These are phyloP conservation scores for Brachionichthys hirsutus DNA, from an alignment of 2,113 vertebrate species.

Conservation along the genomic window DNA sequence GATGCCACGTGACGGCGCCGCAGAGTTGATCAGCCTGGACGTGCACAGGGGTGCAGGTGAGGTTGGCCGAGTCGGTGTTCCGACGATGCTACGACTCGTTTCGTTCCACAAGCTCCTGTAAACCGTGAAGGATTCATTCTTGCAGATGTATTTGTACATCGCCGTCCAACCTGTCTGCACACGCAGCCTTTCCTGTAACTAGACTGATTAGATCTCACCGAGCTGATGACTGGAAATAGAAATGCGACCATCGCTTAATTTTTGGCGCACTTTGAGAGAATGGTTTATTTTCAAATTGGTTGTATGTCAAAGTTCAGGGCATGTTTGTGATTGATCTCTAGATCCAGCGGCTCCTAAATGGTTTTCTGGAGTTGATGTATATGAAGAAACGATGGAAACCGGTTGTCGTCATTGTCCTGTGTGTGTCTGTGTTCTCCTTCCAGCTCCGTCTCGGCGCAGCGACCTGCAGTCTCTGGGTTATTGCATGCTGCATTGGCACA, in stretches of 20 bases:
- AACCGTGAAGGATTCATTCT: slow-evolving; percentile 1
- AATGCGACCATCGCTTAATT: no score
- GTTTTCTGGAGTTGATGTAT: no score
- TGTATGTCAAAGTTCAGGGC: no score
- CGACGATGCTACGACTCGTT: neutral
- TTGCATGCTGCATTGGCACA: slow-evolving; percentile 89
- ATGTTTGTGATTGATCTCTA: no score
- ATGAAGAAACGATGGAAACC: no score
- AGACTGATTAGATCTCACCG: no score
- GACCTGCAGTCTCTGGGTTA: slow-evolving; percentile 93
- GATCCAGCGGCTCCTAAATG: no score
- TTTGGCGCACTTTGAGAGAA: no score
- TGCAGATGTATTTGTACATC: slow-evolving; percentile 8
- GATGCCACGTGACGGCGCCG: slow-evolving; percentile 83
- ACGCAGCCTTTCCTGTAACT: no score
- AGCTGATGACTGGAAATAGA: no score
- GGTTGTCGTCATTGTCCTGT: no score
- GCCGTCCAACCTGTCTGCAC: slow-evolving; percentile 28
- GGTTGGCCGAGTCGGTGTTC: slow-evolving; percentile 24
- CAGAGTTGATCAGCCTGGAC: slow-evolving; percentile 91
- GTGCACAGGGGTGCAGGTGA: slow-evolving; percentile 88
- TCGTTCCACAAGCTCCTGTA: neutral
- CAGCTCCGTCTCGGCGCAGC: slow-evolving; percentile 90
- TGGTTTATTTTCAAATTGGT: no score
- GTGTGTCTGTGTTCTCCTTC: neutral